Percentiles rank a stretch among this genome's conserved stretches.
Evolutionary conservation across 1,140 invertebrate genomes (phyloP).

Genomic region (Drosophila quadrilineata): DNA sequence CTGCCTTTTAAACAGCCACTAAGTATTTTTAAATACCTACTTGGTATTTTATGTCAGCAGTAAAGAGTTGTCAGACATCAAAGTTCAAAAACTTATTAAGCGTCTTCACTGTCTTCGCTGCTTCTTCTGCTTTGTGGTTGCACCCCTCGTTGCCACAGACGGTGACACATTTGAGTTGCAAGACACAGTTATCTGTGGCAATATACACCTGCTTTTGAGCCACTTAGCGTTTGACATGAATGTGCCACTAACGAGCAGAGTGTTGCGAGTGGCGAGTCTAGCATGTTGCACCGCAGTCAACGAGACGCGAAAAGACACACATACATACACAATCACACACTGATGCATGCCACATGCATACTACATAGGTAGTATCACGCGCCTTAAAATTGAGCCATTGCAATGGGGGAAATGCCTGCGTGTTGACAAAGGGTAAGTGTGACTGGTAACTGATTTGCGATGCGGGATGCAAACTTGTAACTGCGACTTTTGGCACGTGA

Average conservation of each 20-base stretch:
- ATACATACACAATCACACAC: slow-evolving; percentile 1
- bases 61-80: slow-evolving; percentile 33
- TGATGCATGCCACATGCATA: background rate
- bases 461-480: no score
- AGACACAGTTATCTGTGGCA: background rate
- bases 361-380: no score
- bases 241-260: slow-evolving; percentile 53
- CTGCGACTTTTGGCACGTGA: background rate
- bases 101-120: no score
- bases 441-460: no score
- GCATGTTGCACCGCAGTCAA: slow-evolving; percentile 13
- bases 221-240: slow-evolving; percentile 59
- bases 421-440: no score
- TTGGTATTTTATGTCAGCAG: slow-evolving; percentile 19
- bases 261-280: slow-evolving; percentile 29
- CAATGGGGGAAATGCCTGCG: no score
- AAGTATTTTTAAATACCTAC: slow-evolving; percentile 2
- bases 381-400: no score
- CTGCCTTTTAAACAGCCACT: background rate
- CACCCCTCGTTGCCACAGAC: no score
- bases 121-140: no score
- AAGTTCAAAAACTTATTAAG: slow-evolving; percentile 61
- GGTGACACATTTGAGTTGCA: background rate
- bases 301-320: background rate
- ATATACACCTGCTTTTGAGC: slow-evolving; percentile 35